Evolutionary conservation across 2,888 invertebrate genomes (phyloP).

Genomic region (Synergus itoensis): DNA sequence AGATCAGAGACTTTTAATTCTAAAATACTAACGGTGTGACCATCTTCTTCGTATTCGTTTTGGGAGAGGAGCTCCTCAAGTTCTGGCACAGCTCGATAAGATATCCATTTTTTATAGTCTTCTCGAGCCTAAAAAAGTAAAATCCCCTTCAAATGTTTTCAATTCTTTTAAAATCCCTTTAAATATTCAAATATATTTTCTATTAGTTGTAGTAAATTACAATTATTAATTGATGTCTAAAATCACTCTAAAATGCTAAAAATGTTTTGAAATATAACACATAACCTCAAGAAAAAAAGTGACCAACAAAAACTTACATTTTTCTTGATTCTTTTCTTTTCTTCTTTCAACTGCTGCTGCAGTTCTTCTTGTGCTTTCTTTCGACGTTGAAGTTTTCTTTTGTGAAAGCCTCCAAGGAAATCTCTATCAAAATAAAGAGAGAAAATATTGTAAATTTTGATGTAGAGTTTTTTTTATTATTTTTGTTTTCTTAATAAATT

Average conservation of each 20-base stretch:
- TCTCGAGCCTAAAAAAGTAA: constrained; percentile 79
- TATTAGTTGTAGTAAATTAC: too few species aligned
- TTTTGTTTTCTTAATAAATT: neutral
- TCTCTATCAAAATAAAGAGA: constrained; percentile 80
- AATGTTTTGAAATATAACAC: constrained; percentile 84
- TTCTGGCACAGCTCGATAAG: constrained; percentile 85
- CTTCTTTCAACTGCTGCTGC: constrained; percentile 85
- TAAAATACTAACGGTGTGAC: constrained; percentile 88
- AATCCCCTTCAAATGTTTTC: too few species aligned
- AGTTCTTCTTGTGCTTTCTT: constrained; percentile 87
- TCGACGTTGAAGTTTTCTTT: constrained; percentile 87
- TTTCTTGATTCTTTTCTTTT: constrained; percentile 86
- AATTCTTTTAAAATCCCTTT: too few species aligned
- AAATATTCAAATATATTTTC: too few species aligned
- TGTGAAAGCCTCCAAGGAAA: constrained; percentile 89
- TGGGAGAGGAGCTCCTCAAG: constrained; percentile 82
- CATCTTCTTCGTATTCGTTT: constrained; percentile 87
- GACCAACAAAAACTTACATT: constrained; percentile 79
- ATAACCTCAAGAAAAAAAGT: constrained; percentile 26
- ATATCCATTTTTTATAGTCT: constrained; percentile 86
- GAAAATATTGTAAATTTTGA: constrained; percentile 8
- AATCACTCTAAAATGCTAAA: neutral
- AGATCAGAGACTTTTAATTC: constrained; percentile 86
- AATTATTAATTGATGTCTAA: neutral
- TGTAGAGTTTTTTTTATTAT: neutral